A percentile compares a stretch with the other conserved stretches of the same genome.
These are phyloP conservation scores for Radopholus similis DNA, from an alignment of 1,140 invertebrate genomes.

Conservation along the genomic window DNA sequence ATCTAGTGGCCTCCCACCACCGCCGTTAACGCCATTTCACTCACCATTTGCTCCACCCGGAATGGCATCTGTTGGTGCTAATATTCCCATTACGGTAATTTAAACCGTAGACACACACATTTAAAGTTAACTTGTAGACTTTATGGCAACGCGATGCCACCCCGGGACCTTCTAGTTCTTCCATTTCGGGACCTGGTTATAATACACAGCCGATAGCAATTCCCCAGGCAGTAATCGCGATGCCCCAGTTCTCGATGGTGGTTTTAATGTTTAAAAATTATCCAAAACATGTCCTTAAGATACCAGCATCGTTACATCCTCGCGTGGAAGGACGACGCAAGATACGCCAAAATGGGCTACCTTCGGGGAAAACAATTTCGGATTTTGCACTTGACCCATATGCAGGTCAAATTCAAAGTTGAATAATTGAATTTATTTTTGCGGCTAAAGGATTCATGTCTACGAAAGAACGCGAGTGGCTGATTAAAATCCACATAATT, in stretches of 20 bases:
- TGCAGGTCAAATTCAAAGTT: too few relatives aligned
- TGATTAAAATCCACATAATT: slow-evolving; percentile 57
- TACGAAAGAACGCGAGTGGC: slow-evolving; percentile 57
- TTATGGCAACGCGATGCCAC: too few relatives aligned
- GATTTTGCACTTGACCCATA: slow-evolving; percentile 59
- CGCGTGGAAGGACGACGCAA: not conserved
- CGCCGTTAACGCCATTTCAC: not conserved
- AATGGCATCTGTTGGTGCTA: not conserved
- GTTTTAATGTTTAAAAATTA: too few relatives aligned
- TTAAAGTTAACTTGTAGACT: too few relatives aligned
- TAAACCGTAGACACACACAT: too few relatives aligned
- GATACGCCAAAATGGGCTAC: slow-evolving; percentile 9
- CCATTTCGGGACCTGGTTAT: too few relatives aligned
- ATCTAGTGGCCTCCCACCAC: not conserved
- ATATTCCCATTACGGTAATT: too few relatives aligned
- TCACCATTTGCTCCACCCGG: not conserved
- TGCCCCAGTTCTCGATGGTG: not conserved
- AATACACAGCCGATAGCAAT: too few relatives aligned
- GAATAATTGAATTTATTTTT: too few relatives aligned
- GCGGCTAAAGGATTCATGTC: slow-evolving; percentile 60
- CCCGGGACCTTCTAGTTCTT: too few relatives aligned
- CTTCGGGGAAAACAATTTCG: slow-evolving; percentile 44
- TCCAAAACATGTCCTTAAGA: not conserved
- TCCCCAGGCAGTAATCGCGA: not conserved
- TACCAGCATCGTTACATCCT: slow-evolving; percentile 7